Evolutionary conservation across 2,797 vertebrate genomes (phyloP).

Genomic region (Galagoides demidoff): DNA sequence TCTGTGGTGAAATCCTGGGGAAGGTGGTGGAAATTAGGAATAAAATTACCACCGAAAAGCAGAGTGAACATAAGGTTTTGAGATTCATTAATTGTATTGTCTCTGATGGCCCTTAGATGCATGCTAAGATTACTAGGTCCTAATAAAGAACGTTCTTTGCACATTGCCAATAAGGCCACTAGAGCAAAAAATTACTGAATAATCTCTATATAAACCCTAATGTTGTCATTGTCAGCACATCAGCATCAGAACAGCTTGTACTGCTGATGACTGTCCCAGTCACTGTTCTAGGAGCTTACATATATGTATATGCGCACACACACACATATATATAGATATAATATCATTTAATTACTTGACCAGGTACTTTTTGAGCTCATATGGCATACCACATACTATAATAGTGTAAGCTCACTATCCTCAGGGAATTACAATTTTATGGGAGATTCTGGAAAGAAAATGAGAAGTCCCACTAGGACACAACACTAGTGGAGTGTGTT

Average conservation of each 20-base stretch:
- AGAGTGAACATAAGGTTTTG: not conserved
- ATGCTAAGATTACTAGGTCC: not conserved
- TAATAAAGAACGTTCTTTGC: not conserved
- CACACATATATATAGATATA: no score
- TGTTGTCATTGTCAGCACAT: not conserved
- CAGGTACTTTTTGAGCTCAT: not conserved
- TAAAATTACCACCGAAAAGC: not conserved
- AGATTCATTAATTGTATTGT: not conserved
- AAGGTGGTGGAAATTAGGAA: not conserved
- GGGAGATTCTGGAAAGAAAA: not conserved
- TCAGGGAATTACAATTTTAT: not conserved
- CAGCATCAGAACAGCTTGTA: not conserved
- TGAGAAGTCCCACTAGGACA: not conserved
- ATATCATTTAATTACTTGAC: not conserved
- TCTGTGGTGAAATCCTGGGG: slow-evolving; percentile 1
- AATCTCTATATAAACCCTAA: not conserved
- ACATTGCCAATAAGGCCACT: not conserved
- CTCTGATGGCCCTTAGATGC: not conserved
- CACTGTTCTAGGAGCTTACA: not conserved
- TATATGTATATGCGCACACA: no score
- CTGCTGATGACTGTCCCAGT: not conserved
- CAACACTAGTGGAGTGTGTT: not conserved
- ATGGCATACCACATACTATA: not conserved
- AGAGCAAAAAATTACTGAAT: slow-evolving; percentile 19
- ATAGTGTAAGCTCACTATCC: not conserved